Base-by-base conservation (phyloP, 2,113 vertebrate genomes). In the Forbesichthys papilliferus region DNA sequence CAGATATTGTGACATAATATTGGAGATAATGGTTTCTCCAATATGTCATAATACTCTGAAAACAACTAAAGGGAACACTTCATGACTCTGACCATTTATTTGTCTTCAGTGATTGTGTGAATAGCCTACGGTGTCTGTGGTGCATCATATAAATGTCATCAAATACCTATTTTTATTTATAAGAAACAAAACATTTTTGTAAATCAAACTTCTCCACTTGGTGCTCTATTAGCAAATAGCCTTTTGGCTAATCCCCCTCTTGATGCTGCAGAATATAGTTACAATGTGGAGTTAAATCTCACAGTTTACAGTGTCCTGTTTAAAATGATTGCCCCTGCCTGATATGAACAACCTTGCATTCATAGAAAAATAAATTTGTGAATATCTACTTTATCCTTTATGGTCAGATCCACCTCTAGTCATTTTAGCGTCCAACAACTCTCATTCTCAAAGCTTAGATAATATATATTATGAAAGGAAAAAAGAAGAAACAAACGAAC, bases 341-440 rank as follows among this genome's bases (percentile, higher is more conserved):
- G 84, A 88, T 91, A 91, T 88, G 85, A 91, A 90, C 87, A 89
- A 88, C 84, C 78, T 91, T 90, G 78, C 89, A 83, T 91, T 91
- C 87, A 85, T 91, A 94, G 81, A 94, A 94, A 94, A 94, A 94
- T 94, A 94, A 93, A 92, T 89, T 85, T 88, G 88, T 90, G 86
- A 86, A 89, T 90, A 89, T 89, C 86, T 85, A 88, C 82, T 81
- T 81, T 74, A 56, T 81, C 83, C 66, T 70, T 66, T 71, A 72
- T 74, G 68, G 71, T 85, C 80, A 77, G 57, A 64, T 88, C 75
- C 75, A 64, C 64, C 77, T 61, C 77, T 68, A 72, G 72, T 79
- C 81, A 81, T 78, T 84, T 85, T 82, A 71, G 73, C 83, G 82
- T 65, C 87, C 74, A 72, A 63, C 52, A 78, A 69, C 73, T 81